Conservation (phyloP, 2,113 vertebrate genomes). For the Lophius piscatorius region DNA sequence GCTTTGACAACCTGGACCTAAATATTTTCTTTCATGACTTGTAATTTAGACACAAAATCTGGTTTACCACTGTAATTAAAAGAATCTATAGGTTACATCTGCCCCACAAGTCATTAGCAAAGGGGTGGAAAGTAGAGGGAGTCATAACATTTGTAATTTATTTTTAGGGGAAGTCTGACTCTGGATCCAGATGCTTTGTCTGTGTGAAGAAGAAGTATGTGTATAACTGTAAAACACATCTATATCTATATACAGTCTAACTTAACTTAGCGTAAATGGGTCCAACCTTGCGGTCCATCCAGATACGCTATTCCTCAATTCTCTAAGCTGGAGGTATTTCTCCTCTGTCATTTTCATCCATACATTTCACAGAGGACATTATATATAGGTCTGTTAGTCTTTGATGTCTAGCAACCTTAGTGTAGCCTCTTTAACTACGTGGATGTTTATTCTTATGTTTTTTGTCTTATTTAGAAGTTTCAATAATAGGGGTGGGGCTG, state of each 20-base stretch:
- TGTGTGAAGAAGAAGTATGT: neutral
- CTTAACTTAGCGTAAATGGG: neutral
- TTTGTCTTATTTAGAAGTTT: too few relatives aligned
- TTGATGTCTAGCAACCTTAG: too few relatives aligned
- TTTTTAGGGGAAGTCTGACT: slow-evolving; percentile 32
- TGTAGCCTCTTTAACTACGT: too few relatives aligned
- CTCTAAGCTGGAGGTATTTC: too few relatives aligned
- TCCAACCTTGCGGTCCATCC: too few relatives aligned
- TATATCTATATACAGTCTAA: slow-evolving; percentile 6
- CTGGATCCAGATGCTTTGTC: slow-evolving; percentile 39
- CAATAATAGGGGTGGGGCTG: too few relatives aligned
- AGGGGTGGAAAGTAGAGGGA: neutral
- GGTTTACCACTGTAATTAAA: slow-evolving; percentile 61
- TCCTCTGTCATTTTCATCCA: too few relatives aligned
- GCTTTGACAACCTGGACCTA: slow-evolving; percentile 59
- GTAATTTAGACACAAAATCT: slow-evolving; percentile 53
- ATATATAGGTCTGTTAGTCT: too few relatives aligned
- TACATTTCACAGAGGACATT: too few relatives aligned
- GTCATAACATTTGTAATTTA: slow-evolving; percentile 40
- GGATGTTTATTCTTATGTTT: too few relatives aligned
- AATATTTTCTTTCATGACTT: slow-evolving; percentile 59
- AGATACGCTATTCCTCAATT: too few relatives aligned
- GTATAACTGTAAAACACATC: slow-evolving; percentile 7
- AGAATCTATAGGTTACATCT: slow-evolving; percentile 56
- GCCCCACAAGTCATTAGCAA: slow-evolving; percentile 3